These are phyloP conservation scores for Myrmophylax atrothorax DNA, from an alignment of 2,113 vertebrate species.

Conservation along the genomic window DNA sequence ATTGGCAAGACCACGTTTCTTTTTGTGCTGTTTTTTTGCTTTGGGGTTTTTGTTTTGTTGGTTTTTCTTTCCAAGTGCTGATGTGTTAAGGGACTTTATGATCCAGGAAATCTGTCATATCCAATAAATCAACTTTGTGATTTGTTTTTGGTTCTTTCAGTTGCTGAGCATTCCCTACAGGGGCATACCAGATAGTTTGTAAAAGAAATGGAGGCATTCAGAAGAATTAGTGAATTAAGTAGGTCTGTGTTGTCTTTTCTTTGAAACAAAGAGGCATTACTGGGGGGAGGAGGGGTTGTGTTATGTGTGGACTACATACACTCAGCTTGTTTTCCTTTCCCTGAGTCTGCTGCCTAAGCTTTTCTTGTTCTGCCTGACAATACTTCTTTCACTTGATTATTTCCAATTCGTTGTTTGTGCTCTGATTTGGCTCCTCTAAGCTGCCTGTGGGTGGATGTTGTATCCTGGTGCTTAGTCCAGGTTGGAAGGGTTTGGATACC, in stretches of 20 bases:
- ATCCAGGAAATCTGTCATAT: slow-evolving; percentile 3
- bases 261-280: slow-evolving; percentile 26
- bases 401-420: slow-evolving; percentile 20
- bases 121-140: background rate
- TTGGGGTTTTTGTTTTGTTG: background rate
- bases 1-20: background rate
- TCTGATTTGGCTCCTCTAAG: slow-evolving; percentile 15
- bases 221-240: slow-evolving; percentile 51
- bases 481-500: background rate
- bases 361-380: slow-evolving; percentile 47
- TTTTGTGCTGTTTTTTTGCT: background rate
- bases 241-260: background rate
- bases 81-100: background rate
- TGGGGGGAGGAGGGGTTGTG: slow-evolving; percentile 8
- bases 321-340: slow-evolving; percentile 48
- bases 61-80: background rate
- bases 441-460: background rate
- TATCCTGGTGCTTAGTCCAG: background rate
- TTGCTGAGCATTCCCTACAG: slow-evolving; percentile 4
- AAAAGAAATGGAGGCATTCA: slow-evolving; percentile 24
- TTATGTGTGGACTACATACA: background rate
- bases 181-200: slow-evolving; percentile 13
- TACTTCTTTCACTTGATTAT: slow-evolving; percentile 40
- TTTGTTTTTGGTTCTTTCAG: slow-evolving; percentile 16
- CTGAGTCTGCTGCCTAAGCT: slow-evolving; percentile 34